Percentiles rank a stretch among this genome's conserved stretches.
Evolutionary conservation across 1,140 invertebrate genomes (phyloP).

Genomic region (Zophobas atratus): DNA sequence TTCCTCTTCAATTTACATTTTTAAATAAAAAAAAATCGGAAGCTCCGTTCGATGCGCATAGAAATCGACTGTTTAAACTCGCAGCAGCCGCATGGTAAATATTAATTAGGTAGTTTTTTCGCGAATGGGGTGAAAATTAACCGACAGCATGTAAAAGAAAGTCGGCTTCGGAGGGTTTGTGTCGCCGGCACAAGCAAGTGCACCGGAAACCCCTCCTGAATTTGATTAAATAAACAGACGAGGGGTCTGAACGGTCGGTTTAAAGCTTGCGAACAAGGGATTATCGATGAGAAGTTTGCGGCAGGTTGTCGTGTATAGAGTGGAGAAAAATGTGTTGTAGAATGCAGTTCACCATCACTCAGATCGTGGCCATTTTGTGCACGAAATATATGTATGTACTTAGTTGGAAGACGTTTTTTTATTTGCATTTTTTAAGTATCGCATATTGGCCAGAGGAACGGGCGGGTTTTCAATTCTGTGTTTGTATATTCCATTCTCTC

Average conservation of each 20-base stretch:
- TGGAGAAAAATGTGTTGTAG: conserved; percentile 4
- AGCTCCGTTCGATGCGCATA: conserved; percentile 22
- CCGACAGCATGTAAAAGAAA: neutral
- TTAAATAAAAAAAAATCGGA: conserved; percentile 12
- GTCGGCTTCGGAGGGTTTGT: neutral
- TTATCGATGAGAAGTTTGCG: conserved; percentile 32
- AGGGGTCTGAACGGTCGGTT: neutral
- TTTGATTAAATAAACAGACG: conserved; percentile 31
- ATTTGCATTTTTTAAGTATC: too few relatives aligned
- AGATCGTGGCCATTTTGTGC: too few relatives aligned
- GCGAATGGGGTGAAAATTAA: neutral
- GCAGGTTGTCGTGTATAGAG: neutral
- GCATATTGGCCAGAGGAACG: too few relatives aligned
- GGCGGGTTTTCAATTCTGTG: too few relatives aligned
- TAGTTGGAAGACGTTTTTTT: too few relatives aligned
- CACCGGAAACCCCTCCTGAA: neutral
- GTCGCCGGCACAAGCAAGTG: neutral
- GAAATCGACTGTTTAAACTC: conserved; percentile 32
- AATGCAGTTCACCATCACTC: too few relatives aligned
- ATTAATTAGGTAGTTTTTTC: conserved; percentile 33
- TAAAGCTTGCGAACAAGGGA: conserved; percentile 15
- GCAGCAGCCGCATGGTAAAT: neutral
- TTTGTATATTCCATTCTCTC: too few relatives aligned
- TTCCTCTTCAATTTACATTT: conserved; percentile 27
- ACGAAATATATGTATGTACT: too few relatives aligned